Evolutionary conservation across 2,113 vertebrate species (phyloP).

Genomic region (Bostrychus sinensis): DNA sequence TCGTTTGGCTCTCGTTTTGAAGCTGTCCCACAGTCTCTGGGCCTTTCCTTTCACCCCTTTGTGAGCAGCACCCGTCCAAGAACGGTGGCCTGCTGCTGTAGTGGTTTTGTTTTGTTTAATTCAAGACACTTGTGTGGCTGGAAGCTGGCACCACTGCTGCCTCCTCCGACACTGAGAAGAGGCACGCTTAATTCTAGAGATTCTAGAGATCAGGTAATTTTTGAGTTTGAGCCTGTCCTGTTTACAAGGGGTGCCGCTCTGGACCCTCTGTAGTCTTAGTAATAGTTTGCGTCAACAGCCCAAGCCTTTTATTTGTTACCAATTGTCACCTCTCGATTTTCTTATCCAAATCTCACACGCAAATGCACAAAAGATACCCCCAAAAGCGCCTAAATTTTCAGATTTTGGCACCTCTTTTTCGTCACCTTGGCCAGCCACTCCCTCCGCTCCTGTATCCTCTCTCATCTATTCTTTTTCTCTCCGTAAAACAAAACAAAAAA

Average conservation of each 20-base stretch:
- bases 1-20: constrained; percentile 63
- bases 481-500: constrained; percentile 39
- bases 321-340: constrained; percentile 34
- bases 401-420: constrained; percentile 71
- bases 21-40: constrained; percentile 60
- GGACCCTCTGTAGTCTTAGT: constrained; percentile 42
- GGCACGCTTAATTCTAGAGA: constrained; percentile 34
- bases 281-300: constrained; percentile 28
- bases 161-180: constrained; percentile 49
- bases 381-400: constrained; percentile 66
- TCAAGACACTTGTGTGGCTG: constrained; percentile 63
- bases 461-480: constrained; percentile 42
- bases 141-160: constrained; percentile 47
- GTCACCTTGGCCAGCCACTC: constrained; percentile 44
- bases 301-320: constrained; percentile 21
- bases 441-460: constrained; percentile 18
- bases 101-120: constrained; percentile 39
- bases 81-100: constrained; percentile 50
- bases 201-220: constrained; percentile 42
- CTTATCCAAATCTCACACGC: constrained; percentile 56
- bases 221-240: constrained; percentile 37
- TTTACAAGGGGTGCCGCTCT: constrained; percentile 41
- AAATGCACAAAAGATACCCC: constrained; percentile 32
- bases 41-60: not conserved
- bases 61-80: constrained; percentile 33